Evolutionary conservation across 92 coral and sea anemone genomes (phyloP), one percentile per base, ranked within the genome.

Genomic region (Isaurus tuberculatus): DNA sequence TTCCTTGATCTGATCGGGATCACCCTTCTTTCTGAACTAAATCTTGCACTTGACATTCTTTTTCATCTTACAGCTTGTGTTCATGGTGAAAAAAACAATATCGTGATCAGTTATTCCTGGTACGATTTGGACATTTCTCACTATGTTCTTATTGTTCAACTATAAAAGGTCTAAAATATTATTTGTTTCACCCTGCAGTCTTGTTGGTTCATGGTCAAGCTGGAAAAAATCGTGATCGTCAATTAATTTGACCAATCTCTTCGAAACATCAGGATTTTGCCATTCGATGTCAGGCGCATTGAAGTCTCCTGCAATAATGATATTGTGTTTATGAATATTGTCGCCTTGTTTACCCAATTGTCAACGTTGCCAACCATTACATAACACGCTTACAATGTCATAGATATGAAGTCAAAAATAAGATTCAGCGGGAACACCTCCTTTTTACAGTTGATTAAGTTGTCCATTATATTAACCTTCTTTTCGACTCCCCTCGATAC

Each of bases 61-160:
- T 73, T 87, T 91, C 73, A 43, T 44, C 77, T 84, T 43, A 29
- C 91, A 84, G 55, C 85, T 51, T 40, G 84, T 26, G 43, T 49
- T 88, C 10, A 88, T 83, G 42, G 78, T 85, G 42, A 88, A 88
- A 16, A 82, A 80, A 37, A 88, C 90, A 51, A 88, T 88, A 23
- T 89, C 95, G 55, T 91, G 95, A 74, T 91, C 89, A 30, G 87
- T 91, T 75, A 91, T 86, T 0, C 95, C 92, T 32, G 72, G 83
- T 8, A 77, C 72, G 3, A 88, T 81, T 43, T 66, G 43, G 19
- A 92, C 91, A 8, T 28, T 53, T 4, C 85, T 70, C n/a, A 92
- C 79, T 63, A 92, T 80, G 71, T 79, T 72, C n/a, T 63, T 51
- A 43, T 86, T 89, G 65, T 92, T 92, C 44, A 87, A 75, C 13